phyloP scores from a whole-genome alignment of 2,888 invertebrate genomes.

The Lasioglossum villosulum region DNA sequence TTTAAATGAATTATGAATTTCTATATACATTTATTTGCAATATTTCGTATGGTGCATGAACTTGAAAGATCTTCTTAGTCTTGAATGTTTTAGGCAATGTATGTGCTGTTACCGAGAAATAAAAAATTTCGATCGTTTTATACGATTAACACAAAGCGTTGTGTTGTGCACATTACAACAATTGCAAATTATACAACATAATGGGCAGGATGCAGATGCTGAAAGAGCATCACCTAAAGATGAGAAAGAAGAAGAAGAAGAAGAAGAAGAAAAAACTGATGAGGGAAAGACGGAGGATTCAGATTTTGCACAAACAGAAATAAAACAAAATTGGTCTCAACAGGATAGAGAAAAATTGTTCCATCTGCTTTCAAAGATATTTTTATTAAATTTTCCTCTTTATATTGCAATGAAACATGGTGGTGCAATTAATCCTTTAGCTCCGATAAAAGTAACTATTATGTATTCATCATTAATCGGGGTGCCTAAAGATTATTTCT shows the following conservation, averaged over 20 bases:
- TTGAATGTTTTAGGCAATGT: conserved; percentile 90
- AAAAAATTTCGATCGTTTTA: conserved; percentile 96
- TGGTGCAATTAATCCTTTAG: conserved; percentile 85
- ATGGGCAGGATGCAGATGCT: conserved; percentile 78
- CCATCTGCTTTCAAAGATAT: conserved; percentile 94
- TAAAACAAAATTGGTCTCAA: conserved; percentile 87
- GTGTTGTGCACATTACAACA: conserved; percentile 93
- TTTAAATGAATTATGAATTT: not conserved
- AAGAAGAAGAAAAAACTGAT: conserved; percentile 81
- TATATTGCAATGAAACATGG: conserved; percentile 95
- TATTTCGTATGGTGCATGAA: not conserved
- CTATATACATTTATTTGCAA: conserved; percentile 25
- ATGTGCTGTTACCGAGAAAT: conserved; percentile 97
- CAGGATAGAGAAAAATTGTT: conserved; percentile 95
- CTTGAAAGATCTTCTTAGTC: conserved; percentile 2
- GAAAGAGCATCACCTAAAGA: conserved; percentile 79
- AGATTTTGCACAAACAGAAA: conserved; percentile 67
- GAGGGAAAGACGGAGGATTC: conserved; percentile 69
- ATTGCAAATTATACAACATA: conserved; percentile 88
- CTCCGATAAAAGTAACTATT: conserved; percentile 80
- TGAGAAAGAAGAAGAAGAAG: conserved; percentile 78
- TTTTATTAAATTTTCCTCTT: conserved; percentile 95
- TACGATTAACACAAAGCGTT: conserved; percentile 94
- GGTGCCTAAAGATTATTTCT: not conserved
- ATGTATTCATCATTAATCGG: not conserved